Evolutionary conservation across 1,140 invertebrate genomes (phyloP).

Genomic region (Eurytemora carolleeae): DNA sequence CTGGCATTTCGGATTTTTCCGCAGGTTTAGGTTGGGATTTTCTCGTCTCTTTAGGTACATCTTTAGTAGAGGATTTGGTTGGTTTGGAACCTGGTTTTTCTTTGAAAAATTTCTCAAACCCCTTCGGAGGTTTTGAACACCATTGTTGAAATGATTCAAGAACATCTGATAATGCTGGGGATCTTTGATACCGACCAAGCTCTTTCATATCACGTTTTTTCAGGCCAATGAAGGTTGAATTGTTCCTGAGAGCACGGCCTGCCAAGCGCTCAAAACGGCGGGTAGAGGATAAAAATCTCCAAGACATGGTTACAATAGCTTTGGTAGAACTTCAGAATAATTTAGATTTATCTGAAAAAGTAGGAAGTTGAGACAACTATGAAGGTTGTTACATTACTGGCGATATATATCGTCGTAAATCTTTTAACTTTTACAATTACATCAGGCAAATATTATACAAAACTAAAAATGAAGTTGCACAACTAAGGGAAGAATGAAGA

Average conservation of each 20-base stretch:
- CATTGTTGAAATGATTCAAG: background rate
- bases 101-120: background rate
- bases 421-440: no score
- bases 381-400: no score
- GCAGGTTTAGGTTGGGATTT: background rate
- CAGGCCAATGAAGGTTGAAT: background rate
- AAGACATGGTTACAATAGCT: no score
- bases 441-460: no score
- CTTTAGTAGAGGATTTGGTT: no score
- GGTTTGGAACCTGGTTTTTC: no score
- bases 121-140: background rate
- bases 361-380: no score
- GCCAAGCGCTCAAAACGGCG: background rate
- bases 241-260: background rate
- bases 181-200: background rate
- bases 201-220: background rate
- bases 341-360: no score
- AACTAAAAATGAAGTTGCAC: no score
- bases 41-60: background rate
- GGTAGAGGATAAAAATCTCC: background rate
- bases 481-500: no score
- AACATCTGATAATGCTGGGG: background rate
- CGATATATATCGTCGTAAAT: no score
- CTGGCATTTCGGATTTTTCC: background rate
- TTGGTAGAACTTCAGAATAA: no score